Conservation (phyloP, 1,140 invertebrate genomes). For the Drosophila suzukii region DNA sequence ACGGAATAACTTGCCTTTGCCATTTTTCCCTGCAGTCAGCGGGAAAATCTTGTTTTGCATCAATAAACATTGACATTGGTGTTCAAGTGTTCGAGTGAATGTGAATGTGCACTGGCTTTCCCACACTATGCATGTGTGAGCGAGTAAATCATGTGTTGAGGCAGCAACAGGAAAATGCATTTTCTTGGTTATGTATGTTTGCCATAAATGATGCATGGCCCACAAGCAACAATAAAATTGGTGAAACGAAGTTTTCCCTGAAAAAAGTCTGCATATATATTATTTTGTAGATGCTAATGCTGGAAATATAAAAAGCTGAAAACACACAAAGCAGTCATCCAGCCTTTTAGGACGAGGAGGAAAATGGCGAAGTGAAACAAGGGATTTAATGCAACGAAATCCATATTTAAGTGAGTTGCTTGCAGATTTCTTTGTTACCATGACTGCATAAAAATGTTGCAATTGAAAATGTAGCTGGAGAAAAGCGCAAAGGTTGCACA, state of each 20-base stretch:
- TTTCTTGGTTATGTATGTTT: conserved; percentile 27
- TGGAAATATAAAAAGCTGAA: neutral
- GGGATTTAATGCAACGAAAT: conserved; percentile 37
- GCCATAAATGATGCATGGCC: conserved; percentile 68
- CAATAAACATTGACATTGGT: conserved; percentile 79
- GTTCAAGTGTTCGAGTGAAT: conserved; percentile 27
- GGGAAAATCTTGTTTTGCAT: conserved; percentile 76
- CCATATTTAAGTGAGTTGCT: conserved; percentile 39
- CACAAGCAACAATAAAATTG: conserved; percentile 42
- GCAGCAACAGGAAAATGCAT: conserved; percentile 50
- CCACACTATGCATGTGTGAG: neutral
- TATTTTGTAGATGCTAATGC: conserved; percentile 22
- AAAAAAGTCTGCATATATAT: conserved; percentile 6
- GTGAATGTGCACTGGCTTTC: conserved; percentile 3
- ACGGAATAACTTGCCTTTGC: conserved; percentile 37
- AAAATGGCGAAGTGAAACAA: conserved; percentile 21
- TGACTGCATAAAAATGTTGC: conserved; percentile 29
- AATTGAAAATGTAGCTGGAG: conserved; percentile 11
- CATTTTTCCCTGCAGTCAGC: conserved; percentile 51
- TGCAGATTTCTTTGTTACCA: neutral
- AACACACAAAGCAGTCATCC: conserved; percentile 2
- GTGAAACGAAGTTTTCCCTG: conserved; percentile 9
- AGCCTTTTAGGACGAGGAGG: neutral
- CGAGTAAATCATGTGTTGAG: conserved; percentile 39
- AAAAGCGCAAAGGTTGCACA: neutral